A percentile compares a stretch with the other conserved stretches of the same genome.
These are phyloP conservation scores for Linyphia triangularis DNA, from an alignment of 2,888 invertebrate genomes.

Conservation along the genomic window DNA sequence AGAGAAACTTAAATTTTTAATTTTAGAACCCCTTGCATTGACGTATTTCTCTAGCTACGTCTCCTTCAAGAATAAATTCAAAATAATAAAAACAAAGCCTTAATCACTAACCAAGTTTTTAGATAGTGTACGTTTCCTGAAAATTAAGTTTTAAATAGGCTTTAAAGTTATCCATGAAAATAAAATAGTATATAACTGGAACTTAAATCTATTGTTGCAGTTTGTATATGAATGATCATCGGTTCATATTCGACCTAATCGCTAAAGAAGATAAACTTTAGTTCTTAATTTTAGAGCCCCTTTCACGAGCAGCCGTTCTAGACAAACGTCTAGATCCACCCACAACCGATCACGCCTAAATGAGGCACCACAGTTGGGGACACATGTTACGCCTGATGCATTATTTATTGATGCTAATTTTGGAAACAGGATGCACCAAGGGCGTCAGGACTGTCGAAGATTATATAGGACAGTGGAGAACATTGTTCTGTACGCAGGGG, in stretches of 20 bases:
- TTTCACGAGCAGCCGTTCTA: background rate
- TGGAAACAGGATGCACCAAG: background rate
- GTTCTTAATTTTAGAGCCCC: background rate
- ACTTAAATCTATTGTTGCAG: too few species aligned
- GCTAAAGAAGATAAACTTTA: background rate
- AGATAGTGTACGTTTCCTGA: too few species aligned
- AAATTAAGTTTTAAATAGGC: too few species aligned
- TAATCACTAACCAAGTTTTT: too few species aligned
- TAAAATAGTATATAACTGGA: too few species aligned
- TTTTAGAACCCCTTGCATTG: too few species aligned
- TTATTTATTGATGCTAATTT: constrained; percentile 21
- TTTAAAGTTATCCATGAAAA: too few species aligned
- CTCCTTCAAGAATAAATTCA: too few species aligned
- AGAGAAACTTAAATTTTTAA: too few species aligned
- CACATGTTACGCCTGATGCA: constrained; percentile 25
- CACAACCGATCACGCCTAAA: background rate
- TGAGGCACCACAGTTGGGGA: background rate
- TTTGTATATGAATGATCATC: too few species aligned
- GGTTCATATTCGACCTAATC: background rate
- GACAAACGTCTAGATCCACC: background rate
- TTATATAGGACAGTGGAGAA: background rate
- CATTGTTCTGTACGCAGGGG: background rate
- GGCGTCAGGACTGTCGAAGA: background rate
- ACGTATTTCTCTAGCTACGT: too few species aligned
- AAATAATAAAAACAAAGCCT: too few species aligned